Conservation (phyloP, 2,888 invertebrate genomes). For the Anorthoa munda region DNA sequence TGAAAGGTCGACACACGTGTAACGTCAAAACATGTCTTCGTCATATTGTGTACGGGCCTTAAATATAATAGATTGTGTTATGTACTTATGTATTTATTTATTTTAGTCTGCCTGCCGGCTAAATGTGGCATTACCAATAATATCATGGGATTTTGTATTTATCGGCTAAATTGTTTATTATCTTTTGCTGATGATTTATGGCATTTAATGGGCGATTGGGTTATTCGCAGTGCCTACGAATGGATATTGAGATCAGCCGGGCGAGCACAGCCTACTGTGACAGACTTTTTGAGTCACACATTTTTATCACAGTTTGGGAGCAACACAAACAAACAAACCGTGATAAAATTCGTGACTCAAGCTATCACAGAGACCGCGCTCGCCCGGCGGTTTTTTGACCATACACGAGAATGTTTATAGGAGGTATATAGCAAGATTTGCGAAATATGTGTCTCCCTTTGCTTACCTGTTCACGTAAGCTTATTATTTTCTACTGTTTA, state of each 20-base stretch:
- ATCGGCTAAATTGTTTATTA: not conserved
- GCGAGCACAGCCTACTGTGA: too few species aligned
- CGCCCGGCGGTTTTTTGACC: too few species aligned
- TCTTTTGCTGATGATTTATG: not conserved
- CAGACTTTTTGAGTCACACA: too few species aligned
- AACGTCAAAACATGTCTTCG: slow-evolving; percentile 10
- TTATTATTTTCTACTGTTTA: too few species aligned
- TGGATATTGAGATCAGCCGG: not conserved
- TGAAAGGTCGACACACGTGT: slow-evolving; percentile 35
- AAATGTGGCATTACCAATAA: not conserved
- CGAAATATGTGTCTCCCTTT: too few species aligned
- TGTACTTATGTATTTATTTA: slow-evolving; percentile 19
- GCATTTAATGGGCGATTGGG: not conserved
- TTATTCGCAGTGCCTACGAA: not conserved
- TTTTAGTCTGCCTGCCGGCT: not conserved
- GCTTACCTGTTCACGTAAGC: too few species aligned
- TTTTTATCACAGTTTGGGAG: too few species aligned
- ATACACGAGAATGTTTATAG: not conserved
- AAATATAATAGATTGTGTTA: slow-evolving; percentile 12
- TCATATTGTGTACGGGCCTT: slow-evolving; percentile 6
- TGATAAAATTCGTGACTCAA: too few species aligned
- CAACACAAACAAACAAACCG: too few species aligned
- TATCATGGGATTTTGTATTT: not conserved
- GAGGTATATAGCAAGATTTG: too few species aligned
- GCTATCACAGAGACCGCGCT: too few species aligned